Conservation (phyloP, 2,113 vertebrate genomes). For the Melanocharis versteri region DNA sequence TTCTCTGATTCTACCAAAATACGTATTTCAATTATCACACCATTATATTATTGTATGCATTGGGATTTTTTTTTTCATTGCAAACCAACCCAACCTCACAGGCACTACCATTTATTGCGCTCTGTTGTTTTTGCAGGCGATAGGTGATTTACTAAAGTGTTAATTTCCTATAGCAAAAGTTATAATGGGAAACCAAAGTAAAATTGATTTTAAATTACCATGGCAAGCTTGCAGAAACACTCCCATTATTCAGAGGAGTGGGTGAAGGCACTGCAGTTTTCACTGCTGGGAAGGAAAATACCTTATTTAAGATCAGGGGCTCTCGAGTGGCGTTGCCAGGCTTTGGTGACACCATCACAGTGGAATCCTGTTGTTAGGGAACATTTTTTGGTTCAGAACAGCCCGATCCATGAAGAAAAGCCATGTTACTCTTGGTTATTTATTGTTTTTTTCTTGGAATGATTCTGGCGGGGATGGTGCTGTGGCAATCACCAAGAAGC, state of each 20-base stretch:
- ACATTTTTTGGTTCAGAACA: neutral
- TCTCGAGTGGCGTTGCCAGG: neutral
- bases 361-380: neutral
- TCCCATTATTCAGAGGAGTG: conserved; percentile 23
- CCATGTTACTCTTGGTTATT: rapidly evolving
- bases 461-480: neutral
- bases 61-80: neutral
- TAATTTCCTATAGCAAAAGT: conserved; percentile 58
- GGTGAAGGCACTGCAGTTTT: neutral
- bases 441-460: neutral
- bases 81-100: neutral
- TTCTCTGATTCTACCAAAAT: neutral
- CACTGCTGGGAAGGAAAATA: neutral
- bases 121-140: neutral
- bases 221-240: conserved; percentile 34
- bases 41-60: neutral
- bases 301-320: neutral
- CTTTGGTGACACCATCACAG: neutral
- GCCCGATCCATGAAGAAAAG: neutral
- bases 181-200: conserved; percentile 26
- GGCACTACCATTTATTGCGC: neutral
- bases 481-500: neutral
- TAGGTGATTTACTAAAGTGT: conserved; percentile 31
- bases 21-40: neutral
- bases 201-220: conserved; percentile 62